Evolutionary conservation across 2,888 invertebrate genomes (phyloP), one percentile per base, ranked within the genome.

Genomic region (Luffia ferchaultella): DNA sequence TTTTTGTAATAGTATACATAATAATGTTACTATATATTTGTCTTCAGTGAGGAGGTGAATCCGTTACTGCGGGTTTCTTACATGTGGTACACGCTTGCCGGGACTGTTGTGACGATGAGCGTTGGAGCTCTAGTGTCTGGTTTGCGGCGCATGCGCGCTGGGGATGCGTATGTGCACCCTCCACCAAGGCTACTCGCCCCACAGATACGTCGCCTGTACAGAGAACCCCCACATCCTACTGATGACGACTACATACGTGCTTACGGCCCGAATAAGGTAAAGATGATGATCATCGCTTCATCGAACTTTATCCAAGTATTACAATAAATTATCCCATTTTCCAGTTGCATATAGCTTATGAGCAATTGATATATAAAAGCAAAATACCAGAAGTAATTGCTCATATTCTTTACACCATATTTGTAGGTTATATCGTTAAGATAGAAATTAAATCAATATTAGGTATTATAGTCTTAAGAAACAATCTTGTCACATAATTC

Each of bases 1-100:
- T n/a, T n/a, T n/a, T n/a, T n/a, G n/a, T n/a, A n/a, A n/a, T n/a
- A n/a, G n/a, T n/a, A n/a, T n/a, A n/a, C 17, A 40, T n/a, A 47
- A 3, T 18, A 47, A 47, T 2, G 16, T 1, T 48, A 17, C 1
- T 7, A 40, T 17, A 15, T 3, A 48, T n/a, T 48, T 20, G 15
- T 20, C 3, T 12, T 2, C 58, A 79, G 79, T 15, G 68, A 86
- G 73, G 86, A 87, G 57, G 79, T 87, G 16, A 88, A 86, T 65
- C 86, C 88, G 46, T 61, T 93, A 18, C 89, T 91, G 55, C 89
- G 90, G 44, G 85, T 93, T 7, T 93, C 93, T 1, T 93, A 93
- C 70, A 82, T 93, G 64, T 93, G 91, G 90, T 93, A 93, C 60
- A 92, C 92, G 0, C 65, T 90, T 12, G 67, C 70, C 0, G 82